Conservation (phyloP, 1,140 invertebrate species). For the Bombus balteatus region DNA sequence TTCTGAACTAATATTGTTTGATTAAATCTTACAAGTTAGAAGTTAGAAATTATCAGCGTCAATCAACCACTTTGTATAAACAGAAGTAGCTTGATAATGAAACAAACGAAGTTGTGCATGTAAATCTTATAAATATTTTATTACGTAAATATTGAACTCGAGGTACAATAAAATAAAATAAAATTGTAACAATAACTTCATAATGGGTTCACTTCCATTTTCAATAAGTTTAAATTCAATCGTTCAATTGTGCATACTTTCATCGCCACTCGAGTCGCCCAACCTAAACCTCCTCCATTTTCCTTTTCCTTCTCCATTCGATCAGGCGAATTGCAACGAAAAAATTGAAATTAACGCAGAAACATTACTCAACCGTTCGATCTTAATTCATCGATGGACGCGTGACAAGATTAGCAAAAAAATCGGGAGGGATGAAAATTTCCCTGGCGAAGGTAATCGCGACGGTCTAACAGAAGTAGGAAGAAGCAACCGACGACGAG, state of each 20-base stretch:
- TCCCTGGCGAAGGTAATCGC: constrained; percentile 1
- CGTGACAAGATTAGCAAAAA: constrained; percentile 10
- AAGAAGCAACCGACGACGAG: constrained; percentile 10
- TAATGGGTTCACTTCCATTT: too few species aligned
- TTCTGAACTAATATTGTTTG: too few species aligned
- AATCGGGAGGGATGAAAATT: constrained; percentile 31
- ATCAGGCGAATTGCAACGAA: neutral
- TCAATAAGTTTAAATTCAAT: too few species aligned
- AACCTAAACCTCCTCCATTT: too few species aligned
- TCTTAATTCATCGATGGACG: constrained; percentile 29
- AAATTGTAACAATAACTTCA: too few species aligned
- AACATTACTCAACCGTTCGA: neutral
- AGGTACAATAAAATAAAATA: too few species aligned
- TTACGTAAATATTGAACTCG: too few species aligned
- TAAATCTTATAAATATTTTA: neutral
- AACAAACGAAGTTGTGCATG: neutral
- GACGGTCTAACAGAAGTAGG: neutral
- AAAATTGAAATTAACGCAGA: neutral
- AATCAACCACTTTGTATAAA: too few species aligned
- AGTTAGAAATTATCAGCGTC: too few species aligned
- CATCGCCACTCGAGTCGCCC: neutral
- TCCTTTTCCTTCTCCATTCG: neutral
- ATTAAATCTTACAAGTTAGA: too few species aligned
- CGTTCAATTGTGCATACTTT: neutral
- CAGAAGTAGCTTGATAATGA: neutral